These are phyloP conservation scores for Oenanthe oenanthe DNA, from an alignment of 2,113 vertebrate species.

Conservation along the genomic window DNA sequence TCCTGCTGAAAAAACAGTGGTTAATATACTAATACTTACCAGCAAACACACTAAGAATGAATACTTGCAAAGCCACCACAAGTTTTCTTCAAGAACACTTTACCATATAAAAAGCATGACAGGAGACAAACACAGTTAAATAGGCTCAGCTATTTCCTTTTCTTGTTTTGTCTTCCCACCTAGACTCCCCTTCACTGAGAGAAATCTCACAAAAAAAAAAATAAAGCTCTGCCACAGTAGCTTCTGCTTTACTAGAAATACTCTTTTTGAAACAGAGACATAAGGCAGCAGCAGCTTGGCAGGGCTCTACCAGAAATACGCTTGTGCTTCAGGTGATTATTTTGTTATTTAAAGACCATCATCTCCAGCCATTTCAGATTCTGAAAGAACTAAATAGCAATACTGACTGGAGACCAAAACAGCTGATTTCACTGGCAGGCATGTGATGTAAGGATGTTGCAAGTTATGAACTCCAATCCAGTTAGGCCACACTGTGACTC, in stretches of 20 bases:
- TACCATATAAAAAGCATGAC: background rate
- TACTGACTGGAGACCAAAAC: background rate
- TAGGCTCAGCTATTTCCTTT: background rate
- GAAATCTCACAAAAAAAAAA: background rate
- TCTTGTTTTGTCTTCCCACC: background rate
- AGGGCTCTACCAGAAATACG: background rate
- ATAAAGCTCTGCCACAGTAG: background rate
- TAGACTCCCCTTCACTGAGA: background rate
- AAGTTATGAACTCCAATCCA: background rate
- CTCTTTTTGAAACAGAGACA: background rate
- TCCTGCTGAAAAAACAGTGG: background rate
- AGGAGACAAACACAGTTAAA: background rate
- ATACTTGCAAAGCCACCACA: background rate
- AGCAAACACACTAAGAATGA: background rate
- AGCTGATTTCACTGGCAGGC: background rate
- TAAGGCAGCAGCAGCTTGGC: background rate
- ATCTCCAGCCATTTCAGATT: background rate
- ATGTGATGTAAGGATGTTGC: background rate
- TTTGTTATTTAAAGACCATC: background rate
- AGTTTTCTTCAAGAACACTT: background rate
- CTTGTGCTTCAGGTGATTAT: background rate
- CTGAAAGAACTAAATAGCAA: background rate
- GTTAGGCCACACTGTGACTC: background rate
- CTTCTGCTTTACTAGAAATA: background rate
- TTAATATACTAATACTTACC: background rate